Evolutionary conservation across 2,888 invertebrate genomes (phyloP), one percentile per base, ranked within the genome.

Genomic region (Sinodicranocentrus sp.): DNA sequence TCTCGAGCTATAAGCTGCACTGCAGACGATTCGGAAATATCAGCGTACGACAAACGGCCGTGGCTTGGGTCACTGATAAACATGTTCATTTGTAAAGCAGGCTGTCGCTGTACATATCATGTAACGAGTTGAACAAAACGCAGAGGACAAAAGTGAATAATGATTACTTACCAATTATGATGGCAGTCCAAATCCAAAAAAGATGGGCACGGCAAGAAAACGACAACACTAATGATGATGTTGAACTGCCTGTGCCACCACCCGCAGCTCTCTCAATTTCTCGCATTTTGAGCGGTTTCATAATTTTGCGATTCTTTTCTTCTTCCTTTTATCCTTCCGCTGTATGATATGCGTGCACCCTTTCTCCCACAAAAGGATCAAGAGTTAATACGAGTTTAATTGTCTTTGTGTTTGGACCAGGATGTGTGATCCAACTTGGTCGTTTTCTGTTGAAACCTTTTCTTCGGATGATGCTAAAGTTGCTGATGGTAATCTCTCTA

Each of bases 81-180:
- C 13, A n/a, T 23, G 57, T 23, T 2, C 5, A 48, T 13, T 48
- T 48, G 3, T n/a, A 21, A 57, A 61, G 28, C 25, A 10, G 8
- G 26, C 21, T 57, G 21, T n/a, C 2, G 48, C 48, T 48, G 17
- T 52, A n/a, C n/a, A n/a, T 23, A 61, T 25, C 25, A 23, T 61
- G 39, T 43, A 23, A 43, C 21, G 39, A 65, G 28, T 19, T 65
- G 2, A 65, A 21, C 21, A 17, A 68, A 17, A 26, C 2, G 61
- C 3, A 28, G 33, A 61, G 15, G 25, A 77, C 17, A 61, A 73
- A 63, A 63, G 43, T 61, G 65, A 79, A 72, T 73, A 67, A 73
- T 73, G 73, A 73, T 82, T 77, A 77, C 83, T 83, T 73, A 83
- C 83, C 77, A 77, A 83, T 77, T 77, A 83, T 65, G 76, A 83